These are phyloP conservation scores for Boleophthalmus pectinirostris DNA, from an alignment of 2,113 vertebrate genomes.

Conservation along the genomic window DNA sequence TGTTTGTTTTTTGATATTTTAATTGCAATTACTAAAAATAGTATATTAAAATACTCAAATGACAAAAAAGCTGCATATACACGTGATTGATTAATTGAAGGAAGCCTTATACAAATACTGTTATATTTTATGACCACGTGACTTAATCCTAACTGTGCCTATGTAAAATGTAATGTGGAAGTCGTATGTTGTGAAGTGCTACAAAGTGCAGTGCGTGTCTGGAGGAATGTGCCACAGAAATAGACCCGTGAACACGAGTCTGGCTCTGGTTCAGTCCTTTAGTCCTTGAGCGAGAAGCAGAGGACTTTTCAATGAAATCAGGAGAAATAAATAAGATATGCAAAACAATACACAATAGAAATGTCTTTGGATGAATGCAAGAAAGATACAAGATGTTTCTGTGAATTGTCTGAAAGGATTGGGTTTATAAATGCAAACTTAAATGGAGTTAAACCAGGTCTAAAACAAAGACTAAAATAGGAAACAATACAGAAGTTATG, in stretches of 20 bases:
- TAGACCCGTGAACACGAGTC: slow-evolving; percentile 50
- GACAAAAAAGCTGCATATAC: no score
- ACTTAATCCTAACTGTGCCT: not conserved
- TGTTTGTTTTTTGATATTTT: no score
- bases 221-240: slow-evolving; percentile 57
- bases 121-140: no score
- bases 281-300: slow-evolving; percentile 50
- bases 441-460: not conserved
- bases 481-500: no score
- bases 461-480: no score
- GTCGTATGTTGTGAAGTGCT: slow-evolving; percentile 16
- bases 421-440: no score
- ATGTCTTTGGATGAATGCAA: not conserved
- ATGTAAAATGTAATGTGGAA: not conserved
- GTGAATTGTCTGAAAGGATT: no score
- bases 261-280: slow-evolving; percentile 25
- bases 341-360: not conserved
- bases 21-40: no score
- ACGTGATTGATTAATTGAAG: no score
- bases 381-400: not conserved
- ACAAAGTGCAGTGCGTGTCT: slow-evolving; percentile 30
- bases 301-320: slow-evolving; percentile 34
- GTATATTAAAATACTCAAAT: no score
- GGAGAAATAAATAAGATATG: not conserved
- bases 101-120: no score